Percentiles rank a stretch among this genome's conserved stretches.
Evolutionary conservation across 2,888 invertebrate species (phyloP).

Genomic region (Eilema griseolum): DNA sequence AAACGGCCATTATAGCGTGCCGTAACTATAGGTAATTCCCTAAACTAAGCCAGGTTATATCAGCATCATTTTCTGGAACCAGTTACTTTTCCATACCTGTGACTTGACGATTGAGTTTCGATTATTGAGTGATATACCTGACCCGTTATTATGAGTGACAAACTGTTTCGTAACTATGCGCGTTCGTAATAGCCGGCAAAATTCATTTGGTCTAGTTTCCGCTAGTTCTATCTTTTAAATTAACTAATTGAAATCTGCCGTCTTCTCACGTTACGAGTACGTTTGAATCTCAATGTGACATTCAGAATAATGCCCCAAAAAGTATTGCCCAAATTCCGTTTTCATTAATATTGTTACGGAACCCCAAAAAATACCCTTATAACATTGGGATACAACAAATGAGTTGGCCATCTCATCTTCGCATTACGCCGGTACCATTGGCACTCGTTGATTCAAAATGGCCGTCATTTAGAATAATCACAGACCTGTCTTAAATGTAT

Average conservation of each 20-base stretch:
- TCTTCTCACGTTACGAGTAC: too few species aligned
- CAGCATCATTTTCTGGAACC: neutral
- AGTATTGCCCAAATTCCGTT: neutral
- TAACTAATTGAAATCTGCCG: too few species aligned
- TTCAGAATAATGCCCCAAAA: neutral
- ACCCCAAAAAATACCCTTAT: constrained; percentile 39
- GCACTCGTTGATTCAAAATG: constrained; percentile 44
- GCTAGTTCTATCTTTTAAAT: too few species aligned
- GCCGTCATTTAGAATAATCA: constrained; percentile 31
- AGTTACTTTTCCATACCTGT: neutral
- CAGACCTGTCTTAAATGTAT: constrained; percentile 35
- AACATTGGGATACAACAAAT: constrained; percentile 53
- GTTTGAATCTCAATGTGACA: too few species aligned
- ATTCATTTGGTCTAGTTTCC: too few species aligned
- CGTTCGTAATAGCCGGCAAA: too few species aligned
- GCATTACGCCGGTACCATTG: constrained; percentile 53
- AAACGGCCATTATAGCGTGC: too few species aligned
- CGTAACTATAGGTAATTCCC: too few species aligned
- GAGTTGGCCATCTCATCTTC: constrained; percentile 59
- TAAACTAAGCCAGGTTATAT: neutral
- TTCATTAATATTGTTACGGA: constrained; percentile 1
- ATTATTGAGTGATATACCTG: neutral
- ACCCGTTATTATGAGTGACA: too few species aligned
- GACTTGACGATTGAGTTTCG: neutral
- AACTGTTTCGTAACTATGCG: too few species aligned